Evolutionary conservation across 23 tunicate genomes (phyloP), one percentile per base, ranked within the genome.

Genomic region (Trididemnum miniatum): DNA sequence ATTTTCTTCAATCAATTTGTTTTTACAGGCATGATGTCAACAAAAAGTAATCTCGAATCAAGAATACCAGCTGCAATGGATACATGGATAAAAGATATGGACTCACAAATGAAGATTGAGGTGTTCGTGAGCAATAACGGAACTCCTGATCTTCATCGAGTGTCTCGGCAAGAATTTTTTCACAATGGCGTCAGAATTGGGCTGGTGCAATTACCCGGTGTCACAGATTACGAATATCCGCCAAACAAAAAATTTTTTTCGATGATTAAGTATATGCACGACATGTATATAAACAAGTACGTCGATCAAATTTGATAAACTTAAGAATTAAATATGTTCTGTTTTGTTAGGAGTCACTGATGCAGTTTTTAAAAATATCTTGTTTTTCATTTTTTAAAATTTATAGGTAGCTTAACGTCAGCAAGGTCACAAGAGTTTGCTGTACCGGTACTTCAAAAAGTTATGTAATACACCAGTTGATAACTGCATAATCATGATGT

Each of bases 11-110:
- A n/a, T n/a, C n/a, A n/a, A n/a, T n/a, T n/a, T n/a, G n/a, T n/a
- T n/a, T n/a, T n/a, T n/a, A n/a, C n/a, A 82, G 86, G 89, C 30
- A 78, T 85, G 83, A 77, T 89, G 89, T 84, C 89, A 1, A 80
- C 79, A 84, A 81, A 57, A 12, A 67, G 78, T 28, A 76, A 59
- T 7, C 30, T 89, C 15, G 64, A 67, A 60, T 38, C 62, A n/a
- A 37, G 94, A 28, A 80, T 67, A 1, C 28, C 30, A 22, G 71
- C 94, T 2, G 94, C 94, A 35, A 51, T 75, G 0, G 20, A 71
- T 3, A 85, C 85, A 15, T 89, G 89, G 89, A 54, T 51, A 23
- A 82, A 82, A 82, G 60, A 35, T 1, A 7, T 38, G 7, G 32
- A 30, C 27, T 26, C 20, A 32, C 34, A 20, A 0, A 31, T 67